Conservation (phyloP, 2,113 vertebrate species). For the Athene noctua region DNA sequence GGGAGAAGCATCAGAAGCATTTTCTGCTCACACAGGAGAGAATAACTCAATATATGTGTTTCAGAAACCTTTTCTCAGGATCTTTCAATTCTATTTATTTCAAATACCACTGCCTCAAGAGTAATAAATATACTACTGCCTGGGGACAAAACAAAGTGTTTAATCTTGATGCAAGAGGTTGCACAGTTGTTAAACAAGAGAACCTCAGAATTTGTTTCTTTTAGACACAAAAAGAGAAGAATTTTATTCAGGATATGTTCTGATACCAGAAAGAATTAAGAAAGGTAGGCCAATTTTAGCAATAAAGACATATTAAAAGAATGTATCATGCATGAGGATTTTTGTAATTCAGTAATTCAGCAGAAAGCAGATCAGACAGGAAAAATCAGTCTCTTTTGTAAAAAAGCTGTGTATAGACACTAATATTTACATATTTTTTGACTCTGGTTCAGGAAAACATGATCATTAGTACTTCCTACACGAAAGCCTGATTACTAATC, state of each 20-base stretch:
- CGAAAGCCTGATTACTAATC: neutral
- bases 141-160: slow-evolving; percentile 72
- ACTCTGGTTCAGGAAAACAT: neutral
- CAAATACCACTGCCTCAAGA: slow-evolving; percentile 65
- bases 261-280: slow-evolving; percentile 43
- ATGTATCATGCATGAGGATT: slow-evolving; percentile 1
- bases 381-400: neutral
- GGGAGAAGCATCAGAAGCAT: slow-evolving; percentile 10
- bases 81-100: slow-evolving; percentile 74
- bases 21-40: slow-evolving; percentile 52
- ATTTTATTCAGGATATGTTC: slow-evolving; percentile 50
- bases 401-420: neutral
- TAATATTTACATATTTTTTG: neutral
- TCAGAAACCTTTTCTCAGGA: slow-evolving; percentile 69
- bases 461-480: neutral
- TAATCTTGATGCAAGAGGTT: slow-evolving; percentile 73
- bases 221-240: slow-evolving; percentile 40
- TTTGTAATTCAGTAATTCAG: slow-evolving; percentile 24
- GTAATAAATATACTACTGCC: slow-evolving; percentile 71
- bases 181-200: slow-evolving; percentile 72
- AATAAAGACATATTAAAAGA: slow-evolving; percentile 18
- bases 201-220: slow-evolving; percentile 40
- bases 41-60: slow-evolving; percentile 62
- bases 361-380: slow-evolving; percentile 12
- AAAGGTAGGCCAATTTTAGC: slow-evolving; percentile 34